A percentile compares a stretch with the other conserved stretches of the same genome.
Evolutionary conservation across 2,888 invertebrate genomes (phyloP).

Genomic region (Lochmaea crataegi): DNA sequence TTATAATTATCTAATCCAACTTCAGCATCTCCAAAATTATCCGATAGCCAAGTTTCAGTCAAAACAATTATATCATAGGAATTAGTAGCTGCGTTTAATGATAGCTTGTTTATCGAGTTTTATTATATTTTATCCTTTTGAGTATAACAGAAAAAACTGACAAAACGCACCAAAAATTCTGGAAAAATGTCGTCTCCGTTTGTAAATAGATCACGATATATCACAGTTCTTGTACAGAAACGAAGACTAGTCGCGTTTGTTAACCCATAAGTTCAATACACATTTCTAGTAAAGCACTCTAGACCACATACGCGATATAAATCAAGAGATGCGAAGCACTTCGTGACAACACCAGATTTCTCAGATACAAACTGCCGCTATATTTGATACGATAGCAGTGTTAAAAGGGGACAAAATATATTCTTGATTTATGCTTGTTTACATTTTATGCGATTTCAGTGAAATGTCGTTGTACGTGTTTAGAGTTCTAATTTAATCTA

Average conservation of each 20-base stretch:
- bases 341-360: constrained; percentile 61
- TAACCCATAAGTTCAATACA: constrained; percentile 34
- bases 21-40: too few species aligned
- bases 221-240: constrained; percentile 29
- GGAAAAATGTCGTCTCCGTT: neutral
- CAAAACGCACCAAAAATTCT: neutral
- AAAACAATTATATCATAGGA: too few species aligned
- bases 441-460: constrained; percentile 3
- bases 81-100: too few species aligned
- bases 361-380: constrained; percentile 51
- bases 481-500: neutral
- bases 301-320: constrained; percentile 59
- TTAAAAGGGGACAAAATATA: constrained; percentile 30
- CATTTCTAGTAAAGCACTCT: constrained; percentile 30
- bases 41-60: too few species aligned
- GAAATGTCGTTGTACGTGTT: neutral
- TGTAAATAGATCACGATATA: constrained; percentile 30
- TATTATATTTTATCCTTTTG: too few species aligned
- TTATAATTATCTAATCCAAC: too few species aligned
- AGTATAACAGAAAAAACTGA: neutral
- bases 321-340: constrained; percentile 58
- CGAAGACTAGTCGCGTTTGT: constrained; percentile 7
- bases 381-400: constrained; percentile 33
- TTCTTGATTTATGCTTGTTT: constrained; percentile 36
- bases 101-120: too few species aligned